Percentiles rank a stretch among this genome's conserved stretches.
These are phyloP conservation scores for Squalus acanthias DNA, from an alignment of 2,797 vertebrate species.

Conservation along the genomic window DNA sequence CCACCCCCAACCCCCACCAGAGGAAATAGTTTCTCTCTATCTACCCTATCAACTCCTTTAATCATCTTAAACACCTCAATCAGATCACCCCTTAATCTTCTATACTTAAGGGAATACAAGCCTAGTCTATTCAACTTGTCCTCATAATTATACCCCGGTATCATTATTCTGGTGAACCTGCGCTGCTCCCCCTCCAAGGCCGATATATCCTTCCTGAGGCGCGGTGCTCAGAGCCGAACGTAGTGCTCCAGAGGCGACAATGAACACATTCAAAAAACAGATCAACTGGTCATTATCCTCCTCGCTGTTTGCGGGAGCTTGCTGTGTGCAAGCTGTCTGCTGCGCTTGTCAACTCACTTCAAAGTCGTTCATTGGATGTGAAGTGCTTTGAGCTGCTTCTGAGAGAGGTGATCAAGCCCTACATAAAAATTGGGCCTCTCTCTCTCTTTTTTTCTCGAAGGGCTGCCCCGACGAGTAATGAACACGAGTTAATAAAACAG, in stretches of 20 bases:
- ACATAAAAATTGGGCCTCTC: background rate
- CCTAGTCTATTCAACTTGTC: background rate
- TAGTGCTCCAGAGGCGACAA: background rate
- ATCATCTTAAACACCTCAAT: background rate
- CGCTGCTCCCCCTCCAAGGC: background rate
- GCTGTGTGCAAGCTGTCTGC: background rate
- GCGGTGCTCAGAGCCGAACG: background rate
- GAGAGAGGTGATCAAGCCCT: background rate
- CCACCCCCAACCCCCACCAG: too few relatives aligned
- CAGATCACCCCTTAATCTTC: background rate
- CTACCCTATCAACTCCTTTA: background rate
- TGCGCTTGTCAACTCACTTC: background rate
- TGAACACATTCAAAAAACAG: background rate
- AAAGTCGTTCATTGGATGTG: background rate
- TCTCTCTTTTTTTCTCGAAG: background rate
- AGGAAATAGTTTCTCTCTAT: background rate
- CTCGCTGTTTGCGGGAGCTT: background rate
- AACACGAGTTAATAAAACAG: background rate
- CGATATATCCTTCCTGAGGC: too few relatives aligned
- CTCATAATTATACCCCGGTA: too few relatives aligned
- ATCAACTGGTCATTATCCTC: background rate
- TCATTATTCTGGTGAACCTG: background rate
- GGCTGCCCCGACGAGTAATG: background rate
- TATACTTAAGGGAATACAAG: background rate
- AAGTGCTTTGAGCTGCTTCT: background rate